A percentile compares a stretch with the other conserved stretches of the same genome.
Evolutionary conservation across 2,113 vertebrate species (phyloP).

Genomic region (Dicaeum eximium): DNA sequence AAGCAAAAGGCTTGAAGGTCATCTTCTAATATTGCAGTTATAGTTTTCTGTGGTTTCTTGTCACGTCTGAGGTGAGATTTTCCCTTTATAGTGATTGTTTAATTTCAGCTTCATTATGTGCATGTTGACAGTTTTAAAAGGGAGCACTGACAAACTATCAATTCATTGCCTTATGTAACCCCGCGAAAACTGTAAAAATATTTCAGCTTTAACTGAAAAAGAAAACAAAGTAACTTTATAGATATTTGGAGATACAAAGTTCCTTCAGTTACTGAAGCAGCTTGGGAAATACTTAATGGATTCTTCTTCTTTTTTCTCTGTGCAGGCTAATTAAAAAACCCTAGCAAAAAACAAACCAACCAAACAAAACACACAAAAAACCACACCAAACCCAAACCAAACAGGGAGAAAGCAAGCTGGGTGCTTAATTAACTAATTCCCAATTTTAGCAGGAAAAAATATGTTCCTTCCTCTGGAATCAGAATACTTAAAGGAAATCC

Average conservation of each 20-base stretch:
- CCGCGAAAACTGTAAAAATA: not conserved
- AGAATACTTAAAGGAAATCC: not conserved
- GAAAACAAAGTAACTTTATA: not conserved
- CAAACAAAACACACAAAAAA: not conserved
- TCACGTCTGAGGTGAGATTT: not conserved
- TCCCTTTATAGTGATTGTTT: not conserved
- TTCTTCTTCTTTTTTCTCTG: not conserved
- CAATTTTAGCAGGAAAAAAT: not conserved
- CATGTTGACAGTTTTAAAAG: not conserved
- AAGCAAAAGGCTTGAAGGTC: not conserved
- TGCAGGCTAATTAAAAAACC: not conserved
- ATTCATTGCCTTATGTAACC: not conserved
- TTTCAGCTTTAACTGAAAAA: not conserved
- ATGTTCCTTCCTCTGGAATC: not conserved
- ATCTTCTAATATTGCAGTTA: not conserved
- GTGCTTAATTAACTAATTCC: not conserved
- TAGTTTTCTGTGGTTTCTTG: not conserved
- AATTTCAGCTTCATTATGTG: not conserved
- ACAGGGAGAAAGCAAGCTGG: not conserved
- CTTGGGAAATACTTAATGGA: not conserved
- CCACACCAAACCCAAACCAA: not conserved
- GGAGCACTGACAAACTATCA: not conserved
- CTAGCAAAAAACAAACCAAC: accelerated
- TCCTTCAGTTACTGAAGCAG: not conserved
- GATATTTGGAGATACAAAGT: not conserved